Base-by-base conservation (phyloP, 2,888 invertebrate species). In the Dione juno region DNA sequence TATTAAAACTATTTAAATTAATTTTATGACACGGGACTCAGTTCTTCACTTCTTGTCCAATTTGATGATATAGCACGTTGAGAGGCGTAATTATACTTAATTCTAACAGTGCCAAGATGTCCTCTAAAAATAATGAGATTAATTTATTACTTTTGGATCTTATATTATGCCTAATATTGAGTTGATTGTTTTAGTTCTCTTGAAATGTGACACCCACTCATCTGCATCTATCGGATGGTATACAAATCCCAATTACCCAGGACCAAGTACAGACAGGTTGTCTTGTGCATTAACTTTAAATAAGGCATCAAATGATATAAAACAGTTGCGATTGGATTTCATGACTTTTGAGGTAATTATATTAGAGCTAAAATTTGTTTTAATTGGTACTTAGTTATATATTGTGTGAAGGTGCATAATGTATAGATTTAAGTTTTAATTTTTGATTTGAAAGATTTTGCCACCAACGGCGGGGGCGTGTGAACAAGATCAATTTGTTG, bases 281-380 rank as follows among this genome's bases (percentile, higher is more conserved):
- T 94, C 95, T 0, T 97, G 97, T 81, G 92, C 94, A 9, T 88
- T 96, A 64, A 94, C 94, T 50, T 86, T 97, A 8, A 92, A 94
- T 74, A 96, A 95, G 85, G 80, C 93, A n/a, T 93, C 94, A 21
- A 85, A 90, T 3, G 93, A 94, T 72, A 91, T 97, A 16, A 93
- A 93, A 75, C 97, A 97, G 83, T 88, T 97, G 76, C 90, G 96
- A 53, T 86, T 97, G 66, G 96, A 96, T 80, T 96, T 97, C 77
- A 82, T 94, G 8, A 94, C 94, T 83, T 95, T 97, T 81, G 96
- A 96, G 94, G 96, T 96, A 61, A 28, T 9, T 14, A 43, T 16
- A 45, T 6, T 35, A 28, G 2, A 28, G 28, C 5, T 28, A 2
- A 28, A 28, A 28, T 3, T 28, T 28, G n/a, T n/a, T n/a, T n/a